Base-by-base conservation (phyloP, 2,797 vertebrate species). In the Clamator glandarius region DNA sequence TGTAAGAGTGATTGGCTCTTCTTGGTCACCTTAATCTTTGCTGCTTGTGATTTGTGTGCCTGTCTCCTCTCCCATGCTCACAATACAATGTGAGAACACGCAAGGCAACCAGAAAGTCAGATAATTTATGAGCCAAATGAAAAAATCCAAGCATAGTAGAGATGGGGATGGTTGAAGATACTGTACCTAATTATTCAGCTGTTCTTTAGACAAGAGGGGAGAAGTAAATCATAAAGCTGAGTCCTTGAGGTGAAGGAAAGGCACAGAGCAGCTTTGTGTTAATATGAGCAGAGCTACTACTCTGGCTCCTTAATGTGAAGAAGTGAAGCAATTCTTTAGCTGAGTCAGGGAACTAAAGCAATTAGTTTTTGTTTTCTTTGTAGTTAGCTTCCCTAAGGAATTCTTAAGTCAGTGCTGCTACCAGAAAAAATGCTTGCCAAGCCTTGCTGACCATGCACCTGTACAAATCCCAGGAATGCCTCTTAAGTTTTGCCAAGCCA, bases 101-200 rank as follows among this genome's bases (percentile, higher is more conserved):
- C 0, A 2, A 70, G 24, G 64, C 41, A 93, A 13, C 6, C n/a
- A 86, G 36, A 28, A 16, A 91, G 17, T 61, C 88, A 64, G 4
- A 6, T 58, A 77, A 85, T 70, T 67, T 75, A 86, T 62, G 35
- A 58, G 18, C 42, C 69, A 91, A 77, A 88, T 28, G 2, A 86
- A 94, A 39, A 86, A 90, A 68, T 76, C 29, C 41, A 89, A 72
- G 54, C 52, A 79, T 8, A n/a, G 62, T 42, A 68, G 16, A 84
- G 62, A 90, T 92, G 39, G 58, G 50, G 70, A 42, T 88, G 36
- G 54, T 11, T 88, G 59, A 91, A 79, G 54, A 63, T 28, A 61
- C 16, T 68, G 76, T 64, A 69, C n/a, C 36, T 35, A 79, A 77
- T 0, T 1, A 57, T 86, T 90, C 70, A 61, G 39, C 28, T 14